Evolutionary conservation across 2,888 invertebrate species (phyloP), one percentile per base, ranked within the genome.

Genomic region (Atethmia centrago): DNA sequence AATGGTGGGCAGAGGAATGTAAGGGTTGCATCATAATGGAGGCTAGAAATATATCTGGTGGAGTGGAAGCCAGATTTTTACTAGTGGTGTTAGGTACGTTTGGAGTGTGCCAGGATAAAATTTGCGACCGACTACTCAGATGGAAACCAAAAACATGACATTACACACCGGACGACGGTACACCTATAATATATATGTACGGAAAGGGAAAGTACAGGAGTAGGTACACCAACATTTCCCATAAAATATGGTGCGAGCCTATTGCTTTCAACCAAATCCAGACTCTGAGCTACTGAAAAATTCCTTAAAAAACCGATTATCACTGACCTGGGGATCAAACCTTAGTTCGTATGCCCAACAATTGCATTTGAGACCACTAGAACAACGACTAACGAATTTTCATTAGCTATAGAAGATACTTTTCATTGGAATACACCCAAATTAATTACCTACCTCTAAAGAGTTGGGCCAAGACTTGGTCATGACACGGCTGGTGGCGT

Each of bases 401-500:
- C n/a, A n/a, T n/a, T n/a, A n/a, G n/a, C n/a, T n/a, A n/a, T n/a
- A n/a, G n/a, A n/a, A n/a, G n/a, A n/a, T n/a, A n/a, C n/a, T n/a
- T n/a, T n/a, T n/a, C n/a, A n/a, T n/a, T n/a, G n/a, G n/a, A n/a
- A n/a, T n/a, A n/a, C n/a, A n/a, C n/a, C n/a, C n/a, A n/a, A 36
- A 36, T 36, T 36, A 31, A 31, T 2, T 31, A 31, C 31, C 31
- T 31, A 36, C 95, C 91, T 95, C 95, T 2, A 95, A 51, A 0
- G 96, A 96, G 82, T 96, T 96, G 1, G 96, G 96, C 96, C 96
- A 96, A 31, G 82, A 63, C 71, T 93, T 94, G 7, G 95, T 95
- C 95, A 96, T 96, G 42, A 87, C 79, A 0, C 78, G 85, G 88
- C 96, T 96, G 75, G 90, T 87, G 7, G 88, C 81, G 69, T 94